Evolutionary conservation across 2,113 vertebrate species (phyloP).

Genomic region (Scartelaos histophorus): DNA sequence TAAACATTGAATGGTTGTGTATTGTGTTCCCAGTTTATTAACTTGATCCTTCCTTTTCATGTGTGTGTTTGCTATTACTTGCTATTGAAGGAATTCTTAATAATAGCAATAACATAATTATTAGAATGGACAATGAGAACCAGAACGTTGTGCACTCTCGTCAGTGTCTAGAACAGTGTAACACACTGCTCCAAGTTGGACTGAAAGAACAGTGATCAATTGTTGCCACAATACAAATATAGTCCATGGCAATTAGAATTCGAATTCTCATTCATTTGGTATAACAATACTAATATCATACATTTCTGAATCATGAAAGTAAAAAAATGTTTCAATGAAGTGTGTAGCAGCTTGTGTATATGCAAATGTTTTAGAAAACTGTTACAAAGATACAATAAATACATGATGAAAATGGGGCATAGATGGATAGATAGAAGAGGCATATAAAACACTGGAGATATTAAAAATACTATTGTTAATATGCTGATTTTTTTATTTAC

Average conservation of each 20-base stretch:
- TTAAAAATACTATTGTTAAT: neutral
- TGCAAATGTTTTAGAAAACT: neutral
- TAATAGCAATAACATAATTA: neutral
- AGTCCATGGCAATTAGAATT: too few species aligned
- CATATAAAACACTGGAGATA: too few species aligned
- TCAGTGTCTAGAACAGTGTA: too few species aligned
- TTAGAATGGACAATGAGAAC: neutral
- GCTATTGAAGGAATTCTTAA: neutral
- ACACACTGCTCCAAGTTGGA: too few species aligned
- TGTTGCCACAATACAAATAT: too few species aligned
- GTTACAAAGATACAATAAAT: neutral
- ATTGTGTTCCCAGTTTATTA: neutral
- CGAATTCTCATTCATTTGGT: too few species aligned
- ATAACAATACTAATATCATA: too few species aligned
- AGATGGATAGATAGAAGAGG: neutral
- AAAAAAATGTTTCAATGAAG: neutral
- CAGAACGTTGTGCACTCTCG: too few species aligned
- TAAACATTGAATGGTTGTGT: neutral
- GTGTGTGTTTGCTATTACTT: neutral
- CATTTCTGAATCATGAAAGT: neutral
- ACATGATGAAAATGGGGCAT: neutral
- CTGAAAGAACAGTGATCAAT: too few species aligned
- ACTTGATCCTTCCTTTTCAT: neutral
- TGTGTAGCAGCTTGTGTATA: neutral
- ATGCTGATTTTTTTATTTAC: neutral